Evolutionary conservation across 1,140 invertebrate genomes (phyloP).

Genomic region (Zophobas morio): DNA sequence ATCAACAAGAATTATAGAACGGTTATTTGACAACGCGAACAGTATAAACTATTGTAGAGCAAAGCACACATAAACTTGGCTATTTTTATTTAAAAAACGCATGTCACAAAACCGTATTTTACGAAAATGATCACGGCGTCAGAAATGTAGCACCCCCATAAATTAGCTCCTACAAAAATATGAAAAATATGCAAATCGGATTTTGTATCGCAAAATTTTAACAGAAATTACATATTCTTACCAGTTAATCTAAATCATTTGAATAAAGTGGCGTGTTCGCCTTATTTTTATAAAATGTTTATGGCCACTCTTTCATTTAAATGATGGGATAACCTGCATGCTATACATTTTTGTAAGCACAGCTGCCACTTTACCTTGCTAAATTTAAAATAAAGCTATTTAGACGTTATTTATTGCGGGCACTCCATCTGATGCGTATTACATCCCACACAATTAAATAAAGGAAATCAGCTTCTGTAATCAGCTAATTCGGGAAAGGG

Average conservation of each 20-base stretch:
- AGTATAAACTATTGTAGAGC: no score
- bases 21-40: no score
- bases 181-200: slow-evolving; percentile 21
- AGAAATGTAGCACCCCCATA: no score
- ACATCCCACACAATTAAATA: no score
- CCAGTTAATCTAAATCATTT: slow-evolving; percentile 24
- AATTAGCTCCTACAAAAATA: not conserved
- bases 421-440: not conserved
- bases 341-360: slow-evolving; percentile 6
- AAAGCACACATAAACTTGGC: no score
- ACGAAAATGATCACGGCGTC: no score
- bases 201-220: slow-evolving; percentile 30
- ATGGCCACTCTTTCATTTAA: slow-evolving; percentile 18
- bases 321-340: slow-evolving; percentile 27
- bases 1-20: no score
- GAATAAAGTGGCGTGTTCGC: slow-evolving; percentile 19
- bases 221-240: slow-evolving; percentile 23
- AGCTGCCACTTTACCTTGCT: slow-evolving; percentile 24
- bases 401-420: slow-evolving; percentile 13
- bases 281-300: slow-evolving; percentile 16
- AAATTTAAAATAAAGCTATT: slow-evolving; percentile 38
- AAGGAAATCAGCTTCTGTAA: no score
- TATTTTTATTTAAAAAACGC: no score
- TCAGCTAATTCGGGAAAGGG: no score
- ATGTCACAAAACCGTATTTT: no score